phyloP scores from a whole-genome alignment of 2,888 invertebrate genomes.

The Ochropleura plecta region DNA sequence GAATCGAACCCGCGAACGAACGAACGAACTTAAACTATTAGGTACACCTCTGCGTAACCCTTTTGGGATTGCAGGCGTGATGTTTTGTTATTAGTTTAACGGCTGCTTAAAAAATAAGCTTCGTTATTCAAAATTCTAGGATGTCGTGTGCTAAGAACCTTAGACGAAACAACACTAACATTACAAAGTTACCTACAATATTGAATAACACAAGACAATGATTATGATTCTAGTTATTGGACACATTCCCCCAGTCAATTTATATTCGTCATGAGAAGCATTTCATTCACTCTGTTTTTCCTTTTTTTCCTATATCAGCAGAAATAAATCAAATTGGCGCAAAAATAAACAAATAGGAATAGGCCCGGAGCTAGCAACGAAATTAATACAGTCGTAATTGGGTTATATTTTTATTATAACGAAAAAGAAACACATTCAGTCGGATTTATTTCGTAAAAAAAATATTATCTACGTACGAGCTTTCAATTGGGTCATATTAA shows the following conservation, averaged over 20 bases:
- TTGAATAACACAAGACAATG: not conserved
- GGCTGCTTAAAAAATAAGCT: no score
- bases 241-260: conserved; percentile 13
- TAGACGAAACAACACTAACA: not conserved
- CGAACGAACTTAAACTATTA: no score
- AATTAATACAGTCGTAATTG: not conserved
- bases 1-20: no score
- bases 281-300: conserved; percentile 40
- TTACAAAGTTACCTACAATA: not conserved
- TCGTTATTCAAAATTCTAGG: no score
- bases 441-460: not conserved
- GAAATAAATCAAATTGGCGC: conserved; percentile 55
- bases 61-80: no score
- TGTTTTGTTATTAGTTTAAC: not conserved
- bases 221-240: not conserved
- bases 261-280: conserved; percentile 23
- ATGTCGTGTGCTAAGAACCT: no score
- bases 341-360: conserved; percentile 47
- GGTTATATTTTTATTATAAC: conserved; percentile 4
- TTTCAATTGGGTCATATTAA: conserved; percentile 5
- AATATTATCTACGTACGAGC: not conserved
- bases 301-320: conserved; percentile 39
- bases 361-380: conserved; percentile 28
- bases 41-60: no score
- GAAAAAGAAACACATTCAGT: not conserved